A percentile compares a stretch with the other conserved stretches of the same genome.
phyloP scores from a whole-genome alignment of 53 echinoderm and acorn worm species.

The Patiria pectinifera region DNA sequence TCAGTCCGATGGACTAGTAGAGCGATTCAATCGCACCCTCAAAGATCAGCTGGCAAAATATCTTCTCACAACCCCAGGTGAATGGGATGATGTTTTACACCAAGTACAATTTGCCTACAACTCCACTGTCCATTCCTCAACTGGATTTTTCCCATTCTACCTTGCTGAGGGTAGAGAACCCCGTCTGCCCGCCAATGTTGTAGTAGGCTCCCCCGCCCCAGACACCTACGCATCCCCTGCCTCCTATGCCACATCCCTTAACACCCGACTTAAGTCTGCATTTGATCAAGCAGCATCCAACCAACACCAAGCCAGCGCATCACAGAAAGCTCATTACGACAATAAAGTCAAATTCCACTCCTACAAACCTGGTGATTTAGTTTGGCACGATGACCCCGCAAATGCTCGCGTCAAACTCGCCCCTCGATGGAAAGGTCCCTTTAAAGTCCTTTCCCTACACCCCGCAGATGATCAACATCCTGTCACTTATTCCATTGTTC shows the following conservation, averaged over 20 bases:
- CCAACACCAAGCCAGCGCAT: neutral
- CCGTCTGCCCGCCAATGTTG: slow-evolving; percentile 39
- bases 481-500: slow-evolving; percentile 11
- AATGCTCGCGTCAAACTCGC: slow-evolving; percentile 9
- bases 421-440: slow-evolving; percentile 39
- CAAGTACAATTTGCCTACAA: slow-evolving; percentile 68
- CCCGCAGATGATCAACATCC: slow-evolving; percentile 6
- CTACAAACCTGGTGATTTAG: slow-evolving; percentile 27
- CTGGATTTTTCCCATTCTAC: slow-evolving; percentile 69
- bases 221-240: neutral
- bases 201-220: neutral
- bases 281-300: neutral
- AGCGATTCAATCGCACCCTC: slow-evolving; percentile 62
- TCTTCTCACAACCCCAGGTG: slow-evolving; percentile 28
- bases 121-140: slow-evolving; percentile 63
- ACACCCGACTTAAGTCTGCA: neutral
- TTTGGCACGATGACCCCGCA: slow-evolving; percentile 23
- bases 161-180: slow-evolving; percentile 67
- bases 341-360: neutral
- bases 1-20: slow-evolving; percentile 66
- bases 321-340: neutral
- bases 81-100: slow-evolving; percentile 69
- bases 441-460: slow-evolving; percentile 1
- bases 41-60: slow-evolving; percentile 66
- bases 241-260: slow-evolving; percentile 10